Percentiles rank a stretch among this genome's conserved stretches.
Conservation (phyloP, 2,797 vertebrate species). For the Rhynchonycteris naso region DNA sequence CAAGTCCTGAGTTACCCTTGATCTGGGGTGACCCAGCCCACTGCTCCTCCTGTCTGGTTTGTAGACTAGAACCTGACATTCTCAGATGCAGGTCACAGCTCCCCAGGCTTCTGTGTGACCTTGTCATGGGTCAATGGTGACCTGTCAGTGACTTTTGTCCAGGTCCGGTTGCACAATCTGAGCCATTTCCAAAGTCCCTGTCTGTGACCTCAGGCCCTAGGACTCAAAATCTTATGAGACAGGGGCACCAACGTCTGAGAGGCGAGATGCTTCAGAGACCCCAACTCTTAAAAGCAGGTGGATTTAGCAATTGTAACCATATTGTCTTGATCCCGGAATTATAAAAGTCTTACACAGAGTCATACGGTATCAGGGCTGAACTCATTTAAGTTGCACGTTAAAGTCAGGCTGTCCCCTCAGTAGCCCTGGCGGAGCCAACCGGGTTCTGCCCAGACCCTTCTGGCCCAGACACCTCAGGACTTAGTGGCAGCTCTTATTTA, state of each 20-base stretch:
- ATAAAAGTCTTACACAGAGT: neutral
- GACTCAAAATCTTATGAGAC: neutral
- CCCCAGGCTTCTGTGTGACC: neutral
- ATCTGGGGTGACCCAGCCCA: neutral
- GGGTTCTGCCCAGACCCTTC: neutral
- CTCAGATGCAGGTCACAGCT: neutral
- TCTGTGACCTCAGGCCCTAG: neutral
- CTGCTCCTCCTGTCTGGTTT: neutral
- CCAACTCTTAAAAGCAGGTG: neutral
- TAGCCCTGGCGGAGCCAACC: neutral
- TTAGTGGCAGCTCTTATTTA: neutral
- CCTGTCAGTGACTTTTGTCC: too few relatives aligned
- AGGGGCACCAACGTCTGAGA: neutral
- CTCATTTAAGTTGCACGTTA: neutral
- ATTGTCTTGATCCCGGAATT: neutral
- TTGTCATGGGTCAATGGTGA: neutral
- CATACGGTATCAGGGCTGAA: too few relatives aligned
- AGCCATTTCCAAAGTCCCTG: neutral
- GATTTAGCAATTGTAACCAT: neutral
- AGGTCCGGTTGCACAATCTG: neutral
- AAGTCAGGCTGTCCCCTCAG: neutral
- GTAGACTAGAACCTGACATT: neutral
- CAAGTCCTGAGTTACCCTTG: neutral
- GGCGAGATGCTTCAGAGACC: neutral
- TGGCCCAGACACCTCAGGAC: accelerated